Conservation (phyloP, 2,888 invertebrate species). For the Hirtodrosophila cameraria region DNA sequence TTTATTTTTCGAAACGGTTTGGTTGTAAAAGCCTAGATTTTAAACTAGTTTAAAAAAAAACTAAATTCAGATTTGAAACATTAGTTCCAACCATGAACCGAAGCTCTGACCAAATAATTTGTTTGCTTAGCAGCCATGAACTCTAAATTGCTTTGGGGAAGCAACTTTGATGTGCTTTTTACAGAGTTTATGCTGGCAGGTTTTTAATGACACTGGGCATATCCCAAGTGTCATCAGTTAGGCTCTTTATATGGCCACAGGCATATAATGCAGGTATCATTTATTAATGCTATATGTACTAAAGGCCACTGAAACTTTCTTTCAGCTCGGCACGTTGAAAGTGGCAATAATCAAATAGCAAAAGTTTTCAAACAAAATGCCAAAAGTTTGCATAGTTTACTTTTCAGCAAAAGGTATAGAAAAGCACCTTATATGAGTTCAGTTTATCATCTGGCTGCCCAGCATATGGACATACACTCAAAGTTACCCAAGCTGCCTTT, state of each 20-base stretch:
- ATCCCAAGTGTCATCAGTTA: constrained; percentile 4
- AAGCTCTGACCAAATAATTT: too few relatives aligned
- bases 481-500: constrained; percentile 13
- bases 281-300: constrained; percentile 60
- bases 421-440: not conserved
- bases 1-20: too few relatives aligned
- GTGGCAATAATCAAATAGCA: constrained; percentile 48
- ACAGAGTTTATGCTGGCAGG: not conserved
- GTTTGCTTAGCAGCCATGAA: too few relatives aligned
- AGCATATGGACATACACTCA: not conserved
- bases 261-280: constrained; percentile 41
- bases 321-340: constrained; percentile 8
- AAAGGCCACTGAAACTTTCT: constrained; percentile 54
- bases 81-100: too few relatives aligned
- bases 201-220: not conserved
- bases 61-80: too few relatives aligned
- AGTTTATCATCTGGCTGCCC: constrained; percentile 4
- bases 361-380: constrained; percentile 55
- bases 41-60: too few relatives aligned
- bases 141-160: constrained; percentile 34
- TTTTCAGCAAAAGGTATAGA: not conserved
- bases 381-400: constrained; percentile 31
- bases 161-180: constrained; percentile 16
- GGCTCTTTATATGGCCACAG: not conserved
- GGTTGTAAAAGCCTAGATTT: too few relatives aligned